These are phyloP conservation scores for Taenaris catops DNA, from an alignment of 2,888 invertebrate genomes.

Conservation along the genomic window DNA sequence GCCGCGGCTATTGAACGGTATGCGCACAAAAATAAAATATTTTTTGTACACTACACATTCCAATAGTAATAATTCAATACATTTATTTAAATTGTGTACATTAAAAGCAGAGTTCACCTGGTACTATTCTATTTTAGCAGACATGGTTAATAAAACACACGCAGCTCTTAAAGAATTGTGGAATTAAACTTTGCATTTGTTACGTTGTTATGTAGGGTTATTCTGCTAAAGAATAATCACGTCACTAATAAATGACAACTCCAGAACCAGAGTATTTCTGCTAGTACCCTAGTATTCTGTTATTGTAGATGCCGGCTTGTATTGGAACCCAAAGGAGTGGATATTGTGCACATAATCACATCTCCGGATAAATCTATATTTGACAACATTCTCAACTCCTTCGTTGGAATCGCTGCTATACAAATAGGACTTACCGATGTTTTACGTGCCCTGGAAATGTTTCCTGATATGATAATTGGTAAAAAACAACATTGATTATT, in stretches of 20 bases:
- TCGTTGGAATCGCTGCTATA: slow-evolving; percentile 87
- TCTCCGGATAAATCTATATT: slow-evolving; percentile 74
- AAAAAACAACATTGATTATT: too few species aligned
- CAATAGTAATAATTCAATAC: not conserved
- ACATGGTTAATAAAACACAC: too few species aligned
- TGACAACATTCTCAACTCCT: slow-evolving; percentile 83
- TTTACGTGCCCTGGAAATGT: slow-evolving; percentile 74
- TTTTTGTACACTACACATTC: not conserved
- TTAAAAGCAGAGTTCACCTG: too few species aligned
- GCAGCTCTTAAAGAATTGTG: too few species aligned
- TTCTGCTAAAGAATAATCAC: too few species aligned
- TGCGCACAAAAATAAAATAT: not conserved
- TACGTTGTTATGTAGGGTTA: too few species aligned
- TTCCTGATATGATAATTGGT: slow-evolving; percentile 88
- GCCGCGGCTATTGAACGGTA: slow-evolving; percentile 70
- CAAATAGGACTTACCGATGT: slow-evolving; percentile 79
- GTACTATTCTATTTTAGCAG: too few species aligned
- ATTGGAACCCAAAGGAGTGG: slow-evolving; percentile 75
- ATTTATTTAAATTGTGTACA: too few species aligned
- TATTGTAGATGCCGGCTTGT: slow-evolving; percentile 68
- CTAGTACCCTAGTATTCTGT: too few species aligned
- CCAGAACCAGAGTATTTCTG: too few species aligned
- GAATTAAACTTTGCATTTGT: too few species aligned
- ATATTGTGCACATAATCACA: slow-evolving; percentile 84
- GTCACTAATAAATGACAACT: too few species aligned